Percentiles rank a stretch among this genome's conserved stretches.
Evolutionary conservation across 2,888 invertebrate genomes (phyloP).

Genomic region (Acrocera orbiculus): DNA sequence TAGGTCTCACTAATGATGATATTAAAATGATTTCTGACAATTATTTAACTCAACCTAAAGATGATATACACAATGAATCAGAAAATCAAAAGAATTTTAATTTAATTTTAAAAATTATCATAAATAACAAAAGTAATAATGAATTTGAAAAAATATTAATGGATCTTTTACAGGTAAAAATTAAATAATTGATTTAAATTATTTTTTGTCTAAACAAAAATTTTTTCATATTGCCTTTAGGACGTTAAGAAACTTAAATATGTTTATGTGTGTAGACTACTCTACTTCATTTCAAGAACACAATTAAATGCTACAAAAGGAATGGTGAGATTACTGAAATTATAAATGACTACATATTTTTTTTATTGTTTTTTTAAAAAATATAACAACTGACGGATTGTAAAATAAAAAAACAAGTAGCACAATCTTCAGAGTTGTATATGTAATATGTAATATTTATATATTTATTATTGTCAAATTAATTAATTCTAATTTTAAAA

Average conservation of each 20-base stretch:
- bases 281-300: conserved; percentile 22
- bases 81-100: conserved; percentile 16
- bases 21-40: conserved; percentile 24
- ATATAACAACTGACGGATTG: too few relatives aligned
- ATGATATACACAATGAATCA: conserved; percentile 15
- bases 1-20: conserved; percentile 26
- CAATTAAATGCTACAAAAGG: conserved; percentile 23
- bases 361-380: too few relatives aligned
- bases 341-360: too few relatives aligned
- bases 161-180: conserved; percentile 7
- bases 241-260: conserved; percentile 10
- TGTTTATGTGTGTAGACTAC: conserved; percentile 17
- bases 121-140: conserved; percentile 22
- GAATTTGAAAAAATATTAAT: conserved; percentile 16
- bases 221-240: conserved; percentile 4
- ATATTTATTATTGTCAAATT: too few relatives aligned
- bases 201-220: background rate
- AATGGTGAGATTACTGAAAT: conserved; percentile 18
- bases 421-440: too few relatives aligned
- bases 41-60: conserved; percentile 24
- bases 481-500: too few relatives aligned
- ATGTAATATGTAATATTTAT: too few relatives aligned
- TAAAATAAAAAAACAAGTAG: too few relatives aligned
- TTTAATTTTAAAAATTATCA: conserved; percentile 12
- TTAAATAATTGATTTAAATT: background rate